A percentile compares a stretch with the other conserved stretches of the same genome.
Conservation (phyloP, 2,888 invertebrate genomes). For the Ditula angustiorana region DNA sequence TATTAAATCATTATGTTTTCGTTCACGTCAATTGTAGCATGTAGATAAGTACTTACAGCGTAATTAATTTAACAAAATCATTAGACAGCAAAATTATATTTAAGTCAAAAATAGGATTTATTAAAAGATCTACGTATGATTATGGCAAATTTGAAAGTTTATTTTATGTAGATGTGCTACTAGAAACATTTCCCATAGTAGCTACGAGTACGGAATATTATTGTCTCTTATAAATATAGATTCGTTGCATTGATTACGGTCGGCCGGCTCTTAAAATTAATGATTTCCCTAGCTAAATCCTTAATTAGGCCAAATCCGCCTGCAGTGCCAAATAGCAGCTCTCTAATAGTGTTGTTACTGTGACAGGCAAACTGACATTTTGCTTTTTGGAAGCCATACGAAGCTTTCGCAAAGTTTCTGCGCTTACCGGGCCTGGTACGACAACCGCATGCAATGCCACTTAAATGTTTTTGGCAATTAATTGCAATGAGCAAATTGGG, state of each 20-base stretch:
- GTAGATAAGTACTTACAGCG: no score
- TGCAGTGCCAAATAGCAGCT: slow-evolving; percentile 35
- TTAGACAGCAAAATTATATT: no score
- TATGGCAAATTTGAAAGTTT: no score
- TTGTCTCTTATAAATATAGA: background rate
- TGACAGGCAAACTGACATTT: slow-evolving; percentile 26
- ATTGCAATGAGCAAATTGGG: background rate
- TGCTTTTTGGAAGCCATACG: slow-evolving; percentile 7
- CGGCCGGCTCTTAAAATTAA: background rate
- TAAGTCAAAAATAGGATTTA: no score
- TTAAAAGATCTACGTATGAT: no score
- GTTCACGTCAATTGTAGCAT: no score
- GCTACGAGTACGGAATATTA: no score
- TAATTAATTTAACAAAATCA: no score
- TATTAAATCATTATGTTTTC: no score
- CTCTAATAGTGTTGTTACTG: slow-evolving; percentile 32
- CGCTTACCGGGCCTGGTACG: slow-evolving; percentile 22
- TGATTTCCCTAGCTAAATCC: slow-evolving; percentile 1
- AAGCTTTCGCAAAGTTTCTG: background rate
- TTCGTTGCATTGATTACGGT: background rate
- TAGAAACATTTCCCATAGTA: no score
- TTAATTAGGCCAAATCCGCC: slow-evolving; percentile 18
- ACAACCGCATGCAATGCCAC: slow-evolving; percentile 5
- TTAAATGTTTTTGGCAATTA: slow-evolving; percentile 22
- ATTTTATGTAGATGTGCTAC: no score